A percentile compares a stretch with the other conserved stretches of the same genome.
Evolutionary conservation across 2,888 invertebrate genomes (phyloP).

Genomic region (Pediacus dermestoides): DNA sequence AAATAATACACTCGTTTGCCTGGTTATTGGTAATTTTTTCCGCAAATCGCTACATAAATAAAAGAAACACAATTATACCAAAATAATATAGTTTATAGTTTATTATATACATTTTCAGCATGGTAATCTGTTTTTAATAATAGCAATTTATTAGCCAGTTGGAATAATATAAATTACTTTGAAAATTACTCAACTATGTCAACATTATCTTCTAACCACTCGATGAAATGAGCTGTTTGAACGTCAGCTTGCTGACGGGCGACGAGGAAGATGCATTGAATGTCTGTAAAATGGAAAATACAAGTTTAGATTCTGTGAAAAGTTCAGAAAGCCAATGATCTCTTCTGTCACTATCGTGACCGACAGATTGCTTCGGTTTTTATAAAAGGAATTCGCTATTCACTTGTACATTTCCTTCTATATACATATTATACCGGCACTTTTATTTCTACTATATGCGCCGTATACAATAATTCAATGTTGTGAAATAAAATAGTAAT

Average conservation of each 20-base stretch:
- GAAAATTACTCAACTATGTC: slow-evolving; percentile 8
- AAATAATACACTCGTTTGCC: no score
- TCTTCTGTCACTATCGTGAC: slow-evolving; percentile 10
- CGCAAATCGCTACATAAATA: no score
- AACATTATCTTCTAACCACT: neutral
- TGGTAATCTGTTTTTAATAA: slow-evolving; percentile 8
- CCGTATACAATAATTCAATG: no score
- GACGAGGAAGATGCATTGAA: neutral
- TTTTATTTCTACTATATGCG: no score
- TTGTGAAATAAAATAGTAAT: no score
- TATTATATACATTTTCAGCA: no score
- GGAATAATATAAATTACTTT: slow-evolving; percentile 6
- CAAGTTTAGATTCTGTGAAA: slow-evolving; percentile 8
- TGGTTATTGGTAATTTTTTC: no score
- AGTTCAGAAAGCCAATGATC: slow-evolving; percentile 10
- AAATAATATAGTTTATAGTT: no score
- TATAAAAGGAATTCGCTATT: no score
- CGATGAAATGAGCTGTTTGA: slow-evolving; percentile 1
- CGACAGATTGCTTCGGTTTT: slow-evolving; percentile 5
- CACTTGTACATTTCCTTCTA: slow-evolving; percentile 3
- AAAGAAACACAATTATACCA: no score
- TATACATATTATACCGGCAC: no score
- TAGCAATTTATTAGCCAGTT: slow-evolving; percentile 1
- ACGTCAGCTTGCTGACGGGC: slow-evolving; percentile 6
- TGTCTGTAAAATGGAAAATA: slow-evolving; percentile 6